Evolutionary conservation across 53 echinoderm and acorn worm species (phyloP), one percentile per base, ranked within the genome.

Genomic region (Apostichopus leukothele): DNA sequence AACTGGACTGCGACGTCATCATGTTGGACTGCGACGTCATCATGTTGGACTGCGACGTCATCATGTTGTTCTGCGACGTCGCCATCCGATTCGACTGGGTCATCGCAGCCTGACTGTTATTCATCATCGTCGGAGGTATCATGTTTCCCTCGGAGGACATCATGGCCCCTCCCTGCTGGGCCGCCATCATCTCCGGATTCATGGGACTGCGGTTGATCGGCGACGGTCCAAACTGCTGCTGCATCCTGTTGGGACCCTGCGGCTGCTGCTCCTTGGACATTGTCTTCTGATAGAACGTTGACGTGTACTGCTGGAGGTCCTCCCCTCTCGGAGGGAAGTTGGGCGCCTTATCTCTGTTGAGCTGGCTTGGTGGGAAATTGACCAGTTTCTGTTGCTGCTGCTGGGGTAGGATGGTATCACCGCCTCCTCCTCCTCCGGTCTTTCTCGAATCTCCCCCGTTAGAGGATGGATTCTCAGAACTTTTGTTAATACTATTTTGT

Each of bases 241-340:
- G 39, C 92, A 78, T 78, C 71, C 71, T 19, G 20, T 71, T 71
- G 13, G 71, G 20, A 18, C 71, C 71, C 71, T 71, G 71, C 53
- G 93, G 92, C 25, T 74, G 83, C 18, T 88, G 78, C n/a, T 96
- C 94, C 77, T 98, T 94, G 53, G 57, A 89, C 13, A 84, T 53
- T 10, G 96, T 76, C 88, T 99, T 98, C 79, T 99, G 99, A 89
- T 99, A 99, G 78, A 99, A 99, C 4, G 95, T 96, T 79, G 99
- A 93, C 7, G 99, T 94, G 90, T 94, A 99, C 89, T 99, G 99
- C 86, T 96, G 92, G 53, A 93, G 90, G 90, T 99, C 96, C 86
- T 99, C 99, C 14, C 99, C 99, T 71, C 99, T 91, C 12, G 99
- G 99, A 1, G 99, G 99, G 88, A 99, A 99, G 86, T 99, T 99